Evolutionary conservation across 2,113 vertebrate genomes (phyloP).

Genomic region (human (Homo sapiens)): DNA sequence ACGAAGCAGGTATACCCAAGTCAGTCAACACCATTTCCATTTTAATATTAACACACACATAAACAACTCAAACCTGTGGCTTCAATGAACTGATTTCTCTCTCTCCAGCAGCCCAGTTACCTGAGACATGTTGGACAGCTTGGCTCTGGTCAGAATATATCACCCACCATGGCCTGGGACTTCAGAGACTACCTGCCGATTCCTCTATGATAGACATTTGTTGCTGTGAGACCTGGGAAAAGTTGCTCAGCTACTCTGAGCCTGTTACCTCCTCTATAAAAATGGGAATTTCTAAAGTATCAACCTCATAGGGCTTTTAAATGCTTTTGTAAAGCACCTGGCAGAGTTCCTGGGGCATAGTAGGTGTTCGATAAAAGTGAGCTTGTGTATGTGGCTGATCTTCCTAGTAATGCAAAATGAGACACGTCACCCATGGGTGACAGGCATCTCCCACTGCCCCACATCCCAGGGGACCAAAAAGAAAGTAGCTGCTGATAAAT

Average conservation of each 20-base stretch:
- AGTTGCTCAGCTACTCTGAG: background rate
- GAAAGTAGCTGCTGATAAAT: background rate
- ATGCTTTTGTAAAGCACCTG: background rate
- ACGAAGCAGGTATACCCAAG: background rate
- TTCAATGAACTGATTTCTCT: background rate
- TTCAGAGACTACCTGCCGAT: no score
- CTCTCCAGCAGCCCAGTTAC: background rate
- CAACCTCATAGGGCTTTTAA: background rate
- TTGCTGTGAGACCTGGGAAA: background rate
- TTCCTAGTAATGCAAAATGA: background rate
- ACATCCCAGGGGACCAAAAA: background rate
- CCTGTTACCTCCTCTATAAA: background rate
- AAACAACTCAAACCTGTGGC: background rate
- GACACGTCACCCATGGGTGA: no score
- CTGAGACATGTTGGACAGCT: background rate
- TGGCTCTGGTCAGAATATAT: background rate
- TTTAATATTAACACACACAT: background rate
- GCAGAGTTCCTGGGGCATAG: accelerated
- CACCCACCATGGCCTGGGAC: accelerated
- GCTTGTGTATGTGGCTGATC: background rate
- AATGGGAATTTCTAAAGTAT: background rate
- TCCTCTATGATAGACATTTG: background rate
- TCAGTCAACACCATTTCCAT: background rate
- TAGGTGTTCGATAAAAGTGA: background rate
- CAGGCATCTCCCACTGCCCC: no score